Evolutionary conservation across 2,797 vertebrate species (phyloP).

Genomic region (Eulemur rubriventer): DNA sequence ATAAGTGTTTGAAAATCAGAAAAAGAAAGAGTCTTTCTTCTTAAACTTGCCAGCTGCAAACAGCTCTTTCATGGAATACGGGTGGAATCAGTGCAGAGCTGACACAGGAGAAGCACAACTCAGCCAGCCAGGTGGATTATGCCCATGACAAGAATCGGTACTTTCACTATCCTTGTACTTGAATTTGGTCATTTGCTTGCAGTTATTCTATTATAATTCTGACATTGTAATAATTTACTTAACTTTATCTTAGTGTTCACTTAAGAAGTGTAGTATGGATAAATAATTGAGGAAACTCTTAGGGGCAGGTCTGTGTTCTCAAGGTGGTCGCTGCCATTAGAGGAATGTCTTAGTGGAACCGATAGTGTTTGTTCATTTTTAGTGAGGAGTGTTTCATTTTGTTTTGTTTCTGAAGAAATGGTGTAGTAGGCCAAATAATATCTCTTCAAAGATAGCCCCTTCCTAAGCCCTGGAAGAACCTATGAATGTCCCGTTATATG

Average conservation of each 20-base stretch:
- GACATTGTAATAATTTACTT: not conserved
- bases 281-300: not conserved
- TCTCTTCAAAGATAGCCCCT: not conserved
- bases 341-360: not conserved
- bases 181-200: not conserved
- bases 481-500: not conserved
- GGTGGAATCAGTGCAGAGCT: too few relatives aligned
- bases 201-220: not conserved
- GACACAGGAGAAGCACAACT: not conserved
- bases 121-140: rapidly evolving
- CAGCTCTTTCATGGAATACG: not conserved
- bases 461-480: not conserved
- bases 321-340: not conserved
- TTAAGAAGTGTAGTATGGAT: not conserved
- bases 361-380: not conserved
- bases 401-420: not conserved
- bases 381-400: not conserved
- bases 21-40: not conserved
- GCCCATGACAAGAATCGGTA: not conserved
- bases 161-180: not conserved
- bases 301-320: not conserved
- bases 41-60: not conserved
- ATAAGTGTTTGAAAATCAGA: not conserved
- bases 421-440: too few relatives aligned
- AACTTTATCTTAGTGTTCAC: not conserved